Conservation (phyloP, 1,140 invertebrate genomes). For the Sinella curviseta region DNA sequence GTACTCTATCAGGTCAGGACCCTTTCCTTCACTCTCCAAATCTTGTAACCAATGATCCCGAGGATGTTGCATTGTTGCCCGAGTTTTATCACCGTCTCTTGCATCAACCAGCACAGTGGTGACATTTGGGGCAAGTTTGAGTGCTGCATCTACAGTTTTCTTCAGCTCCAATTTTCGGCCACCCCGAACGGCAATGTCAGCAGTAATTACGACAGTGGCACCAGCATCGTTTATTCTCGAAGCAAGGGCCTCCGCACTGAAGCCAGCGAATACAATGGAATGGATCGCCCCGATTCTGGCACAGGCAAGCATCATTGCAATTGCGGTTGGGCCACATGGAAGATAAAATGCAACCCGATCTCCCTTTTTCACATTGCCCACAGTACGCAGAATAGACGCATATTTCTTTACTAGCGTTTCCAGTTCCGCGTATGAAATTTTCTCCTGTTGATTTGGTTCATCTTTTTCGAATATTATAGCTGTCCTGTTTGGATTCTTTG, state of each 20-base stretch:
- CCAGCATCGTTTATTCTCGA: constrained; percentile 59
- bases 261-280: constrained; percentile 65
- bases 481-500: constrained; percentile 53
- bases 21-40: constrained; percentile 41
- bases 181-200: constrained; percentile 59
- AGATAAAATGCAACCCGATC: constrained; percentile 62
- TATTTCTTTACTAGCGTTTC: constrained; percentile 53
- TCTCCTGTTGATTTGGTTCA: constrained; percentile 58
- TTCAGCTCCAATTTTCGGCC: constrained; percentile 59
- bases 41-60: constrained; percentile 49
- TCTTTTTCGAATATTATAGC: constrained; percentile 63
- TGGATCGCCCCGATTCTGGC: constrained; percentile 61
- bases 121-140: constrained; percentile 55
- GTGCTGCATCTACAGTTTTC: constrained; percentile 58
- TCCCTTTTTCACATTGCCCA: constrained; percentile 57
- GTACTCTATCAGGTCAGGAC: constrained; percentile 53
- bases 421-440: constrained; percentile 56
- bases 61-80: constrained; percentile 53
- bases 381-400: constrained; percentile 57
- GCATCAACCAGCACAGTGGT: constrained; percentile 58
- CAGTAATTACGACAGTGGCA: constrained; percentile 58
- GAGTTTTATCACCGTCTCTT: constrained; percentile 52
- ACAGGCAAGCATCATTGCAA: constrained; percentile 66
- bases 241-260: constrained; percentile 62
- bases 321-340: constrained; percentile 57